Evolutionary conservation across 2,797 vertebrate genomes (phyloP).

Genomic region (Sebastes ruberrimus): DNA sequence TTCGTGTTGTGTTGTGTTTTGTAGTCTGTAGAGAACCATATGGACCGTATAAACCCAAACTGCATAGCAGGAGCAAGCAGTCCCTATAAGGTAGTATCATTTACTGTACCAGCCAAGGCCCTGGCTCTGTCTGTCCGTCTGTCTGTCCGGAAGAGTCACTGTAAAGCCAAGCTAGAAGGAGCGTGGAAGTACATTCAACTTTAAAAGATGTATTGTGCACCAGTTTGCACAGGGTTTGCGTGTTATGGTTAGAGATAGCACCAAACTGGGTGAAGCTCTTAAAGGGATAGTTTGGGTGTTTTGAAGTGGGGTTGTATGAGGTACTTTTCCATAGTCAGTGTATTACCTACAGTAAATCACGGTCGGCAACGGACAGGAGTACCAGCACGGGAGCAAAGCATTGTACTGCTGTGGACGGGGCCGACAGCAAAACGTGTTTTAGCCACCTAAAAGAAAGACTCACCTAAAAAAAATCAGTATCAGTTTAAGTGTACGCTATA

Average conservation of each 20-base stretch:
- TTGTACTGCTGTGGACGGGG: too few species aligned
- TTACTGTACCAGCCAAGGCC: conserved; percentile 67
- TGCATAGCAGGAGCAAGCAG: conserved; percentile 92
- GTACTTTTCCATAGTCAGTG: too few species aligned
- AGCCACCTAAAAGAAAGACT: background rate
- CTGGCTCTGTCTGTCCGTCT: conserved; percentile 69
- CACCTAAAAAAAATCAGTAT: background rate
- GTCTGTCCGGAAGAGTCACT: conserved; percentile 51
- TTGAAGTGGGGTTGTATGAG: too few species aligned
- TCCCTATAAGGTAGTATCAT: conserved; percentile 92
- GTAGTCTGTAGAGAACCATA: conserved; percentile 97
- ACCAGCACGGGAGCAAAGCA: too few species aligned
- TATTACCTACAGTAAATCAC: too few species aligned
- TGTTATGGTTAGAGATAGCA: background rate
- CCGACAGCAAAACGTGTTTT: too few species aligned
- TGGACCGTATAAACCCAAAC: conserved; percentile 94
- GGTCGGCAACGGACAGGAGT: too few species aligned
- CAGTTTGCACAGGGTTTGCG: background rate
- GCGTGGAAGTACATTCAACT: background rate
- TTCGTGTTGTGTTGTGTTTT: conserved; percentile 73
- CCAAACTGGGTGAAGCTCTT: conserved; percentile 18
- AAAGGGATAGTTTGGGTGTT: background rate
- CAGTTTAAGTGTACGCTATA: background rate
- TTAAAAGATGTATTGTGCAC: background rate
- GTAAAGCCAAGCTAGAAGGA: conserved; percentile 59